Evolutionary conservation across 1,140 invertebrate genomes (phyloP), one percentile per base, ranked within the genome.

Genomic region (Dendroctonus ponderosae): DNA sequence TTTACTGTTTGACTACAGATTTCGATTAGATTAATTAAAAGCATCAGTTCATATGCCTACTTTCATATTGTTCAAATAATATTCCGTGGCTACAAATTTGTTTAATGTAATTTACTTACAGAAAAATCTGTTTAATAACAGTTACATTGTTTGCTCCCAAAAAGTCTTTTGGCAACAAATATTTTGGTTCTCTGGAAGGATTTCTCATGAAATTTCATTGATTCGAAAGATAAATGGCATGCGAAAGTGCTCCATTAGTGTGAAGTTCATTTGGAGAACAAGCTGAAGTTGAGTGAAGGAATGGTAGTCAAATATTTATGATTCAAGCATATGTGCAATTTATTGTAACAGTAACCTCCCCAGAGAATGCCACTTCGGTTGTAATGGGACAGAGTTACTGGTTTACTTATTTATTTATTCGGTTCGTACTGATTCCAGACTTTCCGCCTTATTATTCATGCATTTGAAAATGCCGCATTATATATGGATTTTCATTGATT

Each of bases 281-380:
- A 56, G n/a, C 53, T 39, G 14, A 41, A 56, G 26, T 56, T 56
- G 53, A 56, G 53, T 56, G 53, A 56, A 56, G 53, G 53, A 56
- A 56, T 56, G 53, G n/a, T 56, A 56, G 53, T 56, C 53, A 56
- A 56, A 56, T 56, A 56, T 56, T 56, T 56, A 56, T 56, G 39
- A 41, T 41, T 56, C 53, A 37, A 41, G 53, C 53, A 41, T 56
- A 56, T 26, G 41, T 56, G 53, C 53, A 56, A 56, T 56, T 56
- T 56, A 56, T 56, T 56, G 53, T 56, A 40, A 56, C 53, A 39
- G 53, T 8, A 5, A n/a, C 11, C 4, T 56, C 53, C 39, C 53
- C 5, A 40, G 38, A 39, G 53, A 56, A 39, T 56, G 53, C 53
- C 53, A 56, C 39, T 56, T 56, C n/a, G 53, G 11, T 41, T 56